Base-by-base conservation (phyloP, 2,113 vertebrate species). In the Hystrix cristata region DNA sequence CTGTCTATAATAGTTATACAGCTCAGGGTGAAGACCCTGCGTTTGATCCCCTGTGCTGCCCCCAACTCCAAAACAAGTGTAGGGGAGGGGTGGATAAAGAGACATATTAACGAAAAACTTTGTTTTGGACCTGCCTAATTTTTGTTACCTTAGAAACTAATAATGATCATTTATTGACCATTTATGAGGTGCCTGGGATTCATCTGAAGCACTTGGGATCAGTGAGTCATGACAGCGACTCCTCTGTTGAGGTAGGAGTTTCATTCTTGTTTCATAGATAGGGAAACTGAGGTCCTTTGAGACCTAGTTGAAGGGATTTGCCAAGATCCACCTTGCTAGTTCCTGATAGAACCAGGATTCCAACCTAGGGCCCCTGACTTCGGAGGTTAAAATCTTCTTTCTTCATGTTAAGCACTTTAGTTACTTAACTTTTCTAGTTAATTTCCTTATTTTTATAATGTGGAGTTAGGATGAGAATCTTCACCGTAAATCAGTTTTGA, bases 401-500 rank as follows among this genome's bases (percentile, higher is more conserved):
- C 34, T 96, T 59, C 6, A 38, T 13, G 51, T 76, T 64, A 43
- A n/a, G 82, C 65, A 29, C 38, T 14, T 90, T 67, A 38, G 53
- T 82, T 31, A 29, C 21, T 94, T 53, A 55, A 23, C 18, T 80
- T 83, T 80, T 92, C 55, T 31, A 0, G 1, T 43, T 65, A 38
- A 9, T 78, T 96, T 93, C 31, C n/a, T 67, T 82, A 55, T 85
- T 91, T 94, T 92, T 64, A 53, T 87, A 79, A 69, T 59, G 21
- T 5, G 2, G 15, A 21, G 7, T 34, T 57, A 55, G 23, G 46
- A 92, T n/a, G 72, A 87, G 23, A 48, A 59, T 69, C 38, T 79
- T 94, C n/a, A 69, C 48, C 43, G 16, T 4, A 60, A 13, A 76
- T 76, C 72, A 89, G 29, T 57, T 90, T 80, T 71, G 18, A 43